phyloP scores from a whole-genome alignment of 2,888 invertebrate genomes.

The Allygus modestus region DNA sequence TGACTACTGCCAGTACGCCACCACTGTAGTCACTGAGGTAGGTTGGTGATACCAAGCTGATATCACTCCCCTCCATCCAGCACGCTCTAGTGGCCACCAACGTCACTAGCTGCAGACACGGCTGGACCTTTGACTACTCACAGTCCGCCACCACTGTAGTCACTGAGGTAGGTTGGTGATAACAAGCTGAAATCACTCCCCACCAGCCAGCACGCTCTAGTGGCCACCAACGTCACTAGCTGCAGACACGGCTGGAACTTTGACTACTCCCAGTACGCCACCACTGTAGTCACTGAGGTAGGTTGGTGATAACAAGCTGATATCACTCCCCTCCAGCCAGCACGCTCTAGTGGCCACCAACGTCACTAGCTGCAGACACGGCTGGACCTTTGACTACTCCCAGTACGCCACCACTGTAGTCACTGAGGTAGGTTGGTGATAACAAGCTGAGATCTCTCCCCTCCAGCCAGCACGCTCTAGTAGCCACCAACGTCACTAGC shows the following conservation, averaged over 20 bases:
- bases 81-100: slow-evolving; percentile 65
- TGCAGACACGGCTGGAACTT: slow-evolving; percentile 87
- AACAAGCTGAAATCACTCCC: no score
- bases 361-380: slow-evolving; percentile 78
- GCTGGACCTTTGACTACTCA: slow-evolving; percentile 84
- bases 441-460: no score
- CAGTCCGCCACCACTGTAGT: slow-evolving; percentile 77
- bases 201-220: slow-evolving; percentile 65
- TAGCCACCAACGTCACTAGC: slow-evolving; percentile 69
- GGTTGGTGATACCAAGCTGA: no score
- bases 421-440: slow-evolving; percentile 89
- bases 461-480: slow-evolving; percentile 74
- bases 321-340: slow-evolving; percentile 61
- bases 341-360: slow-evolving; percentile 65
- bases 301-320: no score
- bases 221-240: slow-evolving; percentile 68
- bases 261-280: slow-evolving; percentile 81
- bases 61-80: slow-evolving; percentile 61
- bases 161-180: slow-evolving; percentile 55
- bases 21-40: slow-evolving; percentile 89
- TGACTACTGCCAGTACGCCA: slow-evolving; percentile 81
- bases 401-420: slow-evolving; percentile 85
- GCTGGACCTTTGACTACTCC: slow-evolving; percentile 86
- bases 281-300: slow-evolving; percentile 75
- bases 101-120: slow-evolving; percentile 78